Evolutionary conservation across 1,140 invertebrate species (phyloP).

Genomic region (Cylas formicarius): DNA sequence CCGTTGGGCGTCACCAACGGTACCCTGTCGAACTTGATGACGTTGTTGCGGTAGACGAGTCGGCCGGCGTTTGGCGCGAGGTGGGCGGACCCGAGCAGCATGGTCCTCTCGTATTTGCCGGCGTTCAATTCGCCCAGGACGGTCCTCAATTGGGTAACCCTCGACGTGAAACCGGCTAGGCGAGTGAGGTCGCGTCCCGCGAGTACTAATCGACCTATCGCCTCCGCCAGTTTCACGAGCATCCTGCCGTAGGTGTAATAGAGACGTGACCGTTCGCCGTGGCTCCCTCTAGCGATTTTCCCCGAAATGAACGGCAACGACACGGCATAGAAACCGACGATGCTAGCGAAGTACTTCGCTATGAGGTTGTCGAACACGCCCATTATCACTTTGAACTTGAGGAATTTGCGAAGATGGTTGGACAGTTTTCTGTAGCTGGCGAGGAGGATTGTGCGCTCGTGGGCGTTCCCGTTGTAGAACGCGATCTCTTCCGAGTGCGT

Average conservation of each 20-base stretch:
- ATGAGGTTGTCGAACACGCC: constrained; percentile 94
- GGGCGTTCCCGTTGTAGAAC: constrained; percentile 88
- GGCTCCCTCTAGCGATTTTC: constrained; percentile 45
- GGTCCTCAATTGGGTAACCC: constrained; percentile 83
- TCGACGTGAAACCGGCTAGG: constrained; percentile 85
- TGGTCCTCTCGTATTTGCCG: constrained; percentile 81
- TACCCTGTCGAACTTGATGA: constrained; percentile 90
- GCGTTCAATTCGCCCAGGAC: constrained; percentile 82
- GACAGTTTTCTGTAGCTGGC: constrained; percentile 87
- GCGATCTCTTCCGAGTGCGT: constrained; percentile 97
- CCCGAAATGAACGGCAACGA: constrained; percentile 84
- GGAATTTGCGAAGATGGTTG: constrained; percentile 79
- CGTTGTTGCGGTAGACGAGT: constrained; percentile 80
- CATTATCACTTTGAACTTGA: constrained; percentile 88
- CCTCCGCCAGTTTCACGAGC: constrained; percentile 94
- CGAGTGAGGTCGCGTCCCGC: constrained; percentile 91
- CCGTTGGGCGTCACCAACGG: constrained; percentile 96
- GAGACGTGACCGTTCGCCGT: constrained; percentile 54
- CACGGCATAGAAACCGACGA: constrained; percentile 92
- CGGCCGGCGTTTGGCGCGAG: constrained; percentile 67
- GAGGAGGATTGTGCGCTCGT: constrained; percentile 82
- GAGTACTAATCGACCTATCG: constrained; percentile 87
- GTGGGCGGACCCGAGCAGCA: constrained; percentile 53
- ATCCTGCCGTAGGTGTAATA: constrained; percentile 97
- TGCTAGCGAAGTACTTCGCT: constrained; percentile 92